These are phyloP conservation scores for Saiga tatarica DNA, from an alignment of 2,113 vertebrate species.

Conservation along the genomic window DNA sequence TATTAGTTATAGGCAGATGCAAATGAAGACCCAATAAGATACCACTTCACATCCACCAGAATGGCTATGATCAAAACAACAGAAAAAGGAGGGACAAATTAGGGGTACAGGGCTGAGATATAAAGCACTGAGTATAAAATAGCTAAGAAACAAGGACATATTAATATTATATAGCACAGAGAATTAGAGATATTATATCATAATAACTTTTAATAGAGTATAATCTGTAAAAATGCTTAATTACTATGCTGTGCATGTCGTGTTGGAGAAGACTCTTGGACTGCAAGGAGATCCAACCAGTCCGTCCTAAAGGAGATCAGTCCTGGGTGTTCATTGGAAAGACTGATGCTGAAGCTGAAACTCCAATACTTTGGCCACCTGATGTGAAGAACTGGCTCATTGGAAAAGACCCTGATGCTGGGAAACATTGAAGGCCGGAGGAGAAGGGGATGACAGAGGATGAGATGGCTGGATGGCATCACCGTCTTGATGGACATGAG, in stretches of 20 bases:
- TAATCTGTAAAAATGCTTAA: neutral
- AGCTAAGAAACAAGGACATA: neutral
- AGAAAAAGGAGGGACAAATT: neutral
- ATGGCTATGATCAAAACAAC: neutral
- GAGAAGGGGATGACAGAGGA: too few relatives aligned
- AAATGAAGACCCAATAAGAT: neutral
- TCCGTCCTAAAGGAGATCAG: neutral
- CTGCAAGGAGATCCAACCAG: neutral
- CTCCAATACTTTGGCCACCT: too few relatives aligned
- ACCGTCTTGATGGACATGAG: accelerated
- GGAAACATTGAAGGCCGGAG: too few relatives aligned
- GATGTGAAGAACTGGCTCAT: too few relatives aligned
- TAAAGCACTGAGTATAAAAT: neutral
- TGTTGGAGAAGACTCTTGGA: neutral
- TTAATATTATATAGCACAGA: neutral
- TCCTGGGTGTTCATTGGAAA: too few relatives aligned
- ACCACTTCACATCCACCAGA: neutral
- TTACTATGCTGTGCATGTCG: neutral
- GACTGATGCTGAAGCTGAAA: too few relatives aligned
- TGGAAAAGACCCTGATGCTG: too few relatives aligned
- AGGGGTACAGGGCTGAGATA: neutral
- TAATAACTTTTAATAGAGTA: neutral
- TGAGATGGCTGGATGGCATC: too few relatives aligned
- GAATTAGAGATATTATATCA: neutral
- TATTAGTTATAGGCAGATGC: neutral